phyloP scores from a whole-genome alignment of 2,797 vertebrate species.

The Acomys russatus region DNA sequence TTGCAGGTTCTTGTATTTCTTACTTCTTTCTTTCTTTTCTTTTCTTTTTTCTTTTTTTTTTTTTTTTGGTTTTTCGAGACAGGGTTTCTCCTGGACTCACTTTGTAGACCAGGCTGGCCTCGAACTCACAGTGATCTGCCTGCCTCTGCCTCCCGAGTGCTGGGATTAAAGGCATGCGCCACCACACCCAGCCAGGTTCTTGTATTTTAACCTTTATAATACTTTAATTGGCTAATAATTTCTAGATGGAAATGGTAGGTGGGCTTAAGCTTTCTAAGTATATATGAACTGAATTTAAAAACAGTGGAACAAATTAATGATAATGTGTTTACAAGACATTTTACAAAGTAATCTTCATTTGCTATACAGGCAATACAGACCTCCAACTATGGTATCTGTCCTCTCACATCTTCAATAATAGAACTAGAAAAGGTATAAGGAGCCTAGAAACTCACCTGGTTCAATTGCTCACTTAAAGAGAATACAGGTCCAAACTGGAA shows the following conservation, averaged over 20 bases:
- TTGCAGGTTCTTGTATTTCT: not conserved
- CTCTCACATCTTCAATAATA: not conserved
- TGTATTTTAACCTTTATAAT: not conserved
- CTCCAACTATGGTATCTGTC: not conserved
- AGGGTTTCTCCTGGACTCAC: too few relatives aligned
- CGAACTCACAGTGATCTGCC: too few relatives aligned
- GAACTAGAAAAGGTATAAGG: not conserved
- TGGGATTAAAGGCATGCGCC: too few relatives aligned
- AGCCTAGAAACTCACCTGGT: not conserved
- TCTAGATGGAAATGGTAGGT: conserved; percentile 42
- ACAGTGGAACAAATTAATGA: not conserved
- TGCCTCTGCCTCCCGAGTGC: too few relatives aligned
- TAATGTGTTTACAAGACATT: not conserved
- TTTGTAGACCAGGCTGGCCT: too few relatives aligned
- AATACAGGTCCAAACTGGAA: not conserved
- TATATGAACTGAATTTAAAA: not conserved
- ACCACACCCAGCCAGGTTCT: not conserved
- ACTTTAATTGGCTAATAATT: conserved; percentile 41
- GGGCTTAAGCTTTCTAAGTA: not conserved
- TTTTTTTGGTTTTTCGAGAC: too few relatives aligned
- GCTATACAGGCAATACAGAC: not conserved
- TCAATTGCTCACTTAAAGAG: conserved; percentile 9
- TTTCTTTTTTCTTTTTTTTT: too few relatives aligned
- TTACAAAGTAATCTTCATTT: not conserved
- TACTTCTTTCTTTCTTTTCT: too few relatives aligned